Conservation (phyloP, 2,797 vertebrate species). For the Amphiprion clarkii region DNA sequence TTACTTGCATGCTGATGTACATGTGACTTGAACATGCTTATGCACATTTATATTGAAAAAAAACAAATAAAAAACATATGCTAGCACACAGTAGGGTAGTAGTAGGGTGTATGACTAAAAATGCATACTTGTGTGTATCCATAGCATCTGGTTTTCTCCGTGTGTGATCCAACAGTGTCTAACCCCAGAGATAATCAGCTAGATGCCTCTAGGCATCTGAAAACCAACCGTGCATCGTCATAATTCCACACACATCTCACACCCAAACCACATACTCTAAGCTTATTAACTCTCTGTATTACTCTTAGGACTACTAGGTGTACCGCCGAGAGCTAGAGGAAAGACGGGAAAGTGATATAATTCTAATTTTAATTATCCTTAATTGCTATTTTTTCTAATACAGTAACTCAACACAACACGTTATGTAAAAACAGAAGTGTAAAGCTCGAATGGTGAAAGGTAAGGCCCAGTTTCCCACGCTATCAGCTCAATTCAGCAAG, state of each 20-base stretch:
- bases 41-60: slow-evolving; percentile 1
- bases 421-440: slow-evolving; percentile 17
- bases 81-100: neutral
- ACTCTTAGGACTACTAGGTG: slow-evolving; percentile 23
- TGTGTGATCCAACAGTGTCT: slow-evolving; percentile 13
- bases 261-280: slow-evolving; percentile 22
- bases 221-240: slow-evolving; percentile 31
- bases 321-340: slow-evolving; percentile 3
- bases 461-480: slow-evolving; percentile 22
- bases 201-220: slow-evolving; percentile 42
- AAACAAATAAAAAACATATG: neutral
- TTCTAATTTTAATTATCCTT: slow-evolving; percentile 48
- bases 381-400: slow-evolving; percentile 40
- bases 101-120: neutral
- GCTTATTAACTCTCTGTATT: slow-evolving; percentile 47
- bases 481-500: slow-evolving; percentile 48
- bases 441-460: slow-evolving; percentile 20
- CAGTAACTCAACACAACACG: slow-evolving; percentile 12
- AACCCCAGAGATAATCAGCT: slow-evolving; percentile 49
- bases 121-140: neutral
- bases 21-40: slow-evolving; percentile 16
- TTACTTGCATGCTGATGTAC: slow-evolving; percentile 20
- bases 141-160: neutral
- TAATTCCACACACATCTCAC: slow-evolving; percentile 34
- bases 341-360: neutral